phyloP scores from a whole-genome alignment of 2,797 vertebrate genomes.

The Pseudochromis fuscus region DNA sequence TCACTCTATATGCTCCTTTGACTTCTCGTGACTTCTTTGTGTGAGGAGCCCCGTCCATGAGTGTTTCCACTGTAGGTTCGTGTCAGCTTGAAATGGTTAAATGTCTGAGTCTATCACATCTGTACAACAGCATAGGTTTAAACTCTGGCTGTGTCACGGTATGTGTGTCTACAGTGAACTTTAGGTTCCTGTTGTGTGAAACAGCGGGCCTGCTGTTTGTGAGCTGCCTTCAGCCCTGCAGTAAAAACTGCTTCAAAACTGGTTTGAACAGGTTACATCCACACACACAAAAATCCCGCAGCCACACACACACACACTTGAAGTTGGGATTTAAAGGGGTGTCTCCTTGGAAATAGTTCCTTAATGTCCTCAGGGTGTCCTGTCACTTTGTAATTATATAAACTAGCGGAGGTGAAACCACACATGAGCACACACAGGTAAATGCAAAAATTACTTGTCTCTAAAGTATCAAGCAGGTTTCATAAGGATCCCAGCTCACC shows the following conservation, averaged over 20 bases:
- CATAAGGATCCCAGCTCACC: background rate
- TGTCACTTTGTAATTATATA: background rate
- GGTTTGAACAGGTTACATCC: conserved; percentile 65
- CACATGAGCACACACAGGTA: background rate
- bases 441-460: background rate
- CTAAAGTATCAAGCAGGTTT: background rate
- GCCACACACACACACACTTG: background rate
- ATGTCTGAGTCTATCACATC: background rate
- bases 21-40: background rate
- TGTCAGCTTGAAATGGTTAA: conserved; percentile 6
- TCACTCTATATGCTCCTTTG: background rate
- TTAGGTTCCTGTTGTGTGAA: conserved; percentile 26
- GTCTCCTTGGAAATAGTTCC: conserved; percentile 1
- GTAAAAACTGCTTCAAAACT: conserved; percentile 32
- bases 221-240: conserved; percentile 34
- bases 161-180: conserved; percentile 15
- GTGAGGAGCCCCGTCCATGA: background rate
- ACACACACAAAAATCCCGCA: background rate
- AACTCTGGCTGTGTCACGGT: background rate
- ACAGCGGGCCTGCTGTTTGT: conserved; percentile 11
- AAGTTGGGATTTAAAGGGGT: conserved; percentile 16
- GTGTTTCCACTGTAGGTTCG: background rate
- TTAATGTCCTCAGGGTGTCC: background rate
- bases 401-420: background rate
- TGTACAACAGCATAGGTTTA: background rate